phyloP scores from a whole-genome alignment of 37 sponge, comb jelly and placozoan species.

The Eunapius fragilis region DNA sequence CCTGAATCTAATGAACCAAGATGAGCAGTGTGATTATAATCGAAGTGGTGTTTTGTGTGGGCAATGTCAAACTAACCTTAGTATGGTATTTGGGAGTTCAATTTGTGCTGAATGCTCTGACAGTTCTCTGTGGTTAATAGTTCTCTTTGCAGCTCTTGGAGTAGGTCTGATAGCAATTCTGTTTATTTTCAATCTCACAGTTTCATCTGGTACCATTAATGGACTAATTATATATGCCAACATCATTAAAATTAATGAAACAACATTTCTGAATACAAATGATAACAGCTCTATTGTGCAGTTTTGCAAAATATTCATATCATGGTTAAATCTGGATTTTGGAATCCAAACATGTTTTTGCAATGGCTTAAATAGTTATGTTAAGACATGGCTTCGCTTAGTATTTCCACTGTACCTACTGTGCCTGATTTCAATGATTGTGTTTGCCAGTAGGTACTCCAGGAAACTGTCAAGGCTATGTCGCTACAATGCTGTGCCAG shows the following conservation, averaged over 20 bases:
- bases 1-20: neutral
- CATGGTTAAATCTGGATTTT: slow-evolving; percentile 39
- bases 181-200: neutral
- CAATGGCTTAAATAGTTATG: slow-evolving; percentile 8
- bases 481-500: slow-evolving; percentile 12
- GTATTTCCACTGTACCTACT: slow-evolving; percentile 13
- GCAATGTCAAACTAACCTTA: neutral
- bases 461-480: neutral
- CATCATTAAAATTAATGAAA: slow-evolving; percentile 7
- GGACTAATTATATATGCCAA: slow-evolving; percentile 35
- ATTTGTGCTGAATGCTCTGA: neutral
- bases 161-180: neutral
- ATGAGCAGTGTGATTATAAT: neutral
- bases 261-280: neutral
- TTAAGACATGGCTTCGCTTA: slow-evolving; percentile 5
- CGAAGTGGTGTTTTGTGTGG: slow-evolving; percentile 2
- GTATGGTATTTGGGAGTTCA: slow-evolving; percentile 10
- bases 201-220: slow-evolving; percentile 17
- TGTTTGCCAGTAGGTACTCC: slow-evolving; percentile 21
- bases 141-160: neutral
- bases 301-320: neutral
- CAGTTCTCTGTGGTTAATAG: neutral
- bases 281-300: neutral
- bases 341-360: slow-evolving; percentile 22
- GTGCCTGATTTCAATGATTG: neutral